These are phyloP conservation scores for Polypterus bichir DNA, from an alignment of 2,113 vertebrate genomes.

Conservation along the genomic window DNA sequence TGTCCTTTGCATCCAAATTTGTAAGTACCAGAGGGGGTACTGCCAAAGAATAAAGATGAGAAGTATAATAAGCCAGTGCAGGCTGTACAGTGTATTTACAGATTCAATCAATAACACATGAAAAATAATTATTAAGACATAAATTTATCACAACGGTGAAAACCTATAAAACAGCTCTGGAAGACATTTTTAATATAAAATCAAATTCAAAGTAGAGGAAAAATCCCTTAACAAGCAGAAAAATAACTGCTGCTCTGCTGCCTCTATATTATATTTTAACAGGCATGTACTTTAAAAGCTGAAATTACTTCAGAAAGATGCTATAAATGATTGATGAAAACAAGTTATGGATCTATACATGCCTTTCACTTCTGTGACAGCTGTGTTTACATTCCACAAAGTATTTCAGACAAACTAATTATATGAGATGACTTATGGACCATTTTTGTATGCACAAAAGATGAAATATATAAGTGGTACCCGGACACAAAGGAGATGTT, in stretches of 20 bases:
- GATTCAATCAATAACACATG: constrained; percentile 37
- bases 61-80: constrained; percentile 4
- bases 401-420: background rate
- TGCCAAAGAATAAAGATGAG: background rate
- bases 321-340: constrained; percentile 1
- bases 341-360: constrained; percentile 3
- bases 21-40: background rate
- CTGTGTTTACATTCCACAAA: background rate
- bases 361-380: constrained; percentile 2
- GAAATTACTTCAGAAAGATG: constrained; percentile 11
- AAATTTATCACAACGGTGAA: constrained; percentile 58
- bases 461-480: too few relatives aligned
- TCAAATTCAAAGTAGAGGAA: constrained; percentile 38
- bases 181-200: constrained; percentile 55
- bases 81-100: constrained; percentile 1
- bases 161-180: constrained; percentile 51
- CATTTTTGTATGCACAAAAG: too few relatives aligned
- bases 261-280: constrained; percentile 48
- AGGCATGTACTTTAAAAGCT: constrained; percentile 37
- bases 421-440: background rate
- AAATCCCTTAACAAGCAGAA: constrained; percentile 55
- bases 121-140: constrained; percentile 55
- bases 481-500: too few relatives aligned
- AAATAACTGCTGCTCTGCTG: constrained; percentile 49
- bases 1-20: background rate